Conservation (phyloP, 2,113 vertebrate genomes). For the Oriolus oriolus region DNA sequence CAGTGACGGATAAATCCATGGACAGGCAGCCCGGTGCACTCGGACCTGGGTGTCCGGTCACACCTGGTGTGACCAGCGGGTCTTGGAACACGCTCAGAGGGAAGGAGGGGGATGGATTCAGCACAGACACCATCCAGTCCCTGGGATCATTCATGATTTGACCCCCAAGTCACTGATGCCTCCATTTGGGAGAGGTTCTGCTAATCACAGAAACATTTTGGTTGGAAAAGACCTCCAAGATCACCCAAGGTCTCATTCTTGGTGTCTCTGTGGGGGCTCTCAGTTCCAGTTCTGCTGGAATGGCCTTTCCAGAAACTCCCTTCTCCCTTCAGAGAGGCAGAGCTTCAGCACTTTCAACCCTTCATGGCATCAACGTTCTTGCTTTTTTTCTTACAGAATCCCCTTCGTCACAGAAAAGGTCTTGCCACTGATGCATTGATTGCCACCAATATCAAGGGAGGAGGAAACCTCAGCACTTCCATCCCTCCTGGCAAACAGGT, state of each 20-base stretch:
- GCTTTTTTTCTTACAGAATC: neutral
- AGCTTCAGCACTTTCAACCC: neutral
- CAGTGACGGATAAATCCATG: neutral
- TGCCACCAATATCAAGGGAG: neutral
- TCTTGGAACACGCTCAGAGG: neutral
- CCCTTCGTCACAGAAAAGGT: neutral
- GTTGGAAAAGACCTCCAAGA: neutral
- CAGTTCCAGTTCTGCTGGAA: neutral
- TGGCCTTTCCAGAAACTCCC: neutral
- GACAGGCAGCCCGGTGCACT: neutral
- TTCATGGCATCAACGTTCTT: neutral
- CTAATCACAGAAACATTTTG: neutral
- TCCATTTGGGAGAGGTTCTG: neutral
- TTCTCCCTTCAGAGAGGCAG: neutral
- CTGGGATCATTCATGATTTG: rapidly evolving
- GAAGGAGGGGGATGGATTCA: neutral
- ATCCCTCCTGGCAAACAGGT: neutral
- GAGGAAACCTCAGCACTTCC: neutral
- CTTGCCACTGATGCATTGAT: neutral
- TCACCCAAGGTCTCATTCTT: neutral
- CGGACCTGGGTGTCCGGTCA: neutral
- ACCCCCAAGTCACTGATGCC: rapidly evolving
- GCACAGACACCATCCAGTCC: rapidly evolving
- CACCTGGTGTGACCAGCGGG: rapidly evolving
- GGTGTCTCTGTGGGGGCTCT: neutral